phyloP scores from a whole-genome alignment of 2,888 invertebrate genomes.

The Tineola bisselliella region DNA sequence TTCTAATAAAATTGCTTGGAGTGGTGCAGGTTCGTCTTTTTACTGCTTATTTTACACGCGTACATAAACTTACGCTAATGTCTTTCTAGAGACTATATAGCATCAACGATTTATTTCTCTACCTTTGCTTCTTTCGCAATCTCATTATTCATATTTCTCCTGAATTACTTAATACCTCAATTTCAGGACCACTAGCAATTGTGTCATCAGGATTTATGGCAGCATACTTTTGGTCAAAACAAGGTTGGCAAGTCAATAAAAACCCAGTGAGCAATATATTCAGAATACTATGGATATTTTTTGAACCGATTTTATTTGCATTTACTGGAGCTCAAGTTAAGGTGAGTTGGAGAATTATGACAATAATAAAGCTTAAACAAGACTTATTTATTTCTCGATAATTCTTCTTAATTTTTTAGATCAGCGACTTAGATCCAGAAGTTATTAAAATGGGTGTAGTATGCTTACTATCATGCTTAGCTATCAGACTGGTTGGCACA shows the following conservation, averaged over 20 bases:
- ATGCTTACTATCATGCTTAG: constrained; percentile 69
- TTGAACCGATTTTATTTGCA: constrained; percentile 88
- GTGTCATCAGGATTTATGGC: constrained; percentile 79
- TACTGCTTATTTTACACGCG: not conserved
- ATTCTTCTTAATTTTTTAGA: constrained; percentile 27
- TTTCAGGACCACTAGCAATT: constrained; percentile 73
- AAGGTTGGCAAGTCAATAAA: constrained; percentile 79
- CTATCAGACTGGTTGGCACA: constrained; percentile 70
- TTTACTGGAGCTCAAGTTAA: constrained; percentile 87
- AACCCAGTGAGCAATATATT: constrained; percentile 81
- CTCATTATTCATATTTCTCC: no score
- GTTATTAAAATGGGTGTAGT: constrained; percentile 73
- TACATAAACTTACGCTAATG: no score
- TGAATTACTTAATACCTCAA: no score
- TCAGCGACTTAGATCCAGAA: constrained; percentile 68
- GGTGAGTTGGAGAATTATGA: constrained; percentile 35
- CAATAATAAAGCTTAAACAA: no score
- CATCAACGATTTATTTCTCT: no score
- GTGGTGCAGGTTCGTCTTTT: constrained; percentile 59
- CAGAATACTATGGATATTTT: constrained; percentile 85
- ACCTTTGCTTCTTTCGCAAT: no score
- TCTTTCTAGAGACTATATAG: no score
- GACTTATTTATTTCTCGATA: not conserved
- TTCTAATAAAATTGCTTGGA: constrained; percentile 73
- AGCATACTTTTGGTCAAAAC: constrained; percentile 74